Evolutionary conservation across 2,888 invertebrate genomes (phyloP).

Genomic region (Sisyra nigra): DNA sequence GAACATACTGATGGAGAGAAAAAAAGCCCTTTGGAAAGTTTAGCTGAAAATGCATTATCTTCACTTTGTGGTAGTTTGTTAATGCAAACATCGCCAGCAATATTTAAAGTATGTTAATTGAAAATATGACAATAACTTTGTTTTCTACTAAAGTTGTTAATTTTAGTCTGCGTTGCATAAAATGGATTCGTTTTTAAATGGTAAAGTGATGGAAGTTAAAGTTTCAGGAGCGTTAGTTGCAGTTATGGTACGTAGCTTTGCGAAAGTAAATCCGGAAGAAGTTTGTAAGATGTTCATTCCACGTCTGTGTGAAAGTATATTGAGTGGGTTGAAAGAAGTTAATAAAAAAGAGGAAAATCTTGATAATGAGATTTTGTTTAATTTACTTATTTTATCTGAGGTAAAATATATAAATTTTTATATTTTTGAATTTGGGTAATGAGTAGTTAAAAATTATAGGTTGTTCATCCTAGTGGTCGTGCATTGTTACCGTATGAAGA

Average conservation of each 20-base stretch:
- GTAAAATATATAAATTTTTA: slow-evolving; percentile 20
- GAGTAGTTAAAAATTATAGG: slow-evolving; percentile 19
- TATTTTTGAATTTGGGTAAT: slow-evolving; percentile 11
- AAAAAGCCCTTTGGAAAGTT: slow-evolving; percentile 51
- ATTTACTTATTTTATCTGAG: slow-evolving; percentile 56
- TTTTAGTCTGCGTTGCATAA: slow-evolving; percentile 51
- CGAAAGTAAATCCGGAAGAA: slow-evolving; percentile 47
- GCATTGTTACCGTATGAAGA: slow-evolving; percentile 49
- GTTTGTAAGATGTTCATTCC: slow-evolving; percentile 60
- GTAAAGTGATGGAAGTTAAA: slow-evolving; percentile 64
- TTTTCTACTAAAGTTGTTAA: slow-evolving; percentile 15
- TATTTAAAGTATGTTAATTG: slow-evolving; percentile 28
- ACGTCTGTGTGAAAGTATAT: slow-evolving; percentile 47
- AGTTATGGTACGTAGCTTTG: slow-evolving; percentile 48
- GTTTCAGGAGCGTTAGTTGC: slow-evolving; percentile 71
- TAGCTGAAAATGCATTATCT: slow-evolving; percentile 52
- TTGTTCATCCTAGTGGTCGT: slow-evolving; percentile 47
- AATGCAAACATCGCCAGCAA: slow-evolving; percentile 51
- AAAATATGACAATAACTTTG: slow-evolving; percentile 35
- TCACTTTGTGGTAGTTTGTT: slow-evolving; percentile 51
- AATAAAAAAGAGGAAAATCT: slow-evolving; percentile 58
- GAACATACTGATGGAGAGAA: slow-evolving; percentile 41
- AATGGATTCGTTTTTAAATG: slow-evolving; percentile 54
- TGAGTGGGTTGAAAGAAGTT: slow-evolving; percentile 39
- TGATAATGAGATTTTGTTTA: slow-evolving; percentile 63